A percentile compares a stretch with the other conserved stretches of the same genome.
Evolutionary conservation across 2,888 invertebrate species (phyloP).

Genomic region (Zaprionus bogoriensis): DNA sequence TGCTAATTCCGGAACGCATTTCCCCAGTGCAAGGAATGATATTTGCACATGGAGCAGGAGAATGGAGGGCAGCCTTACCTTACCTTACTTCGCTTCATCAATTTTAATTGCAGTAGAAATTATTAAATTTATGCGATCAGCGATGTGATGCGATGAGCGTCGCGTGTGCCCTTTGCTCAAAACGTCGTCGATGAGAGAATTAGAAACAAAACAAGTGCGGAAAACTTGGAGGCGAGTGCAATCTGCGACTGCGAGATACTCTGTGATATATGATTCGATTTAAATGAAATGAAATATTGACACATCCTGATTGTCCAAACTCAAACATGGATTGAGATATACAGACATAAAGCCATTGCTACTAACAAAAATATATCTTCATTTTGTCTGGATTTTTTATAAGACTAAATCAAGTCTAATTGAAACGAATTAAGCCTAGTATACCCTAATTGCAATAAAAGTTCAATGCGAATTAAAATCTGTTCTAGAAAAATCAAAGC

Average conservation of each 20-base stretch:
- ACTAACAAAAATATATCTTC: too few species aligned
- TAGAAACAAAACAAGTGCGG: background rate
- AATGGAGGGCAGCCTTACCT: background rate
- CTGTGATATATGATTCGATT: background rate
- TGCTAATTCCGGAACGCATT: constrained; percentile 34
- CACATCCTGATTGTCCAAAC: too few species aligned
- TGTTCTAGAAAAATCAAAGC: too few species aligned
- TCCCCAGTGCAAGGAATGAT: constrained; percentile 12
- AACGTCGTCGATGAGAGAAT: constrained; percentile 24
- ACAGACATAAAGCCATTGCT: too few species aligned
- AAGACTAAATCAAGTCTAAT: too few species aligned
- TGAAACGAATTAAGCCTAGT: too few species aligned
- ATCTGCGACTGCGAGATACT: background rate
- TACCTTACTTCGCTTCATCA: constrained; percentile 28
- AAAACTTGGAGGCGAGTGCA: background rate
- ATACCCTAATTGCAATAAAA: too few species aligned
- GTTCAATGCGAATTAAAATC: too few species aligned
- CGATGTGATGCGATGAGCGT: constrained; percentile 15
- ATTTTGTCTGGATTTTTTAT: too few species aligned
- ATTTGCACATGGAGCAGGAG: background rate
- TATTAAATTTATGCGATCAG: constrained; percentile 42
- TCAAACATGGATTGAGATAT: too few species aligned
- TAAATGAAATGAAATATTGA: too few species aligned
- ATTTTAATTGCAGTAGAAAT: constrained; percentile 31
- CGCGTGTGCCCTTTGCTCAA: constrained; percentile 31